These are phyloP conservation scores for Neoascia interrupta DNA, from an alignment of 2,888 invertebrate species.

Conservation along the genomic window DNA sequence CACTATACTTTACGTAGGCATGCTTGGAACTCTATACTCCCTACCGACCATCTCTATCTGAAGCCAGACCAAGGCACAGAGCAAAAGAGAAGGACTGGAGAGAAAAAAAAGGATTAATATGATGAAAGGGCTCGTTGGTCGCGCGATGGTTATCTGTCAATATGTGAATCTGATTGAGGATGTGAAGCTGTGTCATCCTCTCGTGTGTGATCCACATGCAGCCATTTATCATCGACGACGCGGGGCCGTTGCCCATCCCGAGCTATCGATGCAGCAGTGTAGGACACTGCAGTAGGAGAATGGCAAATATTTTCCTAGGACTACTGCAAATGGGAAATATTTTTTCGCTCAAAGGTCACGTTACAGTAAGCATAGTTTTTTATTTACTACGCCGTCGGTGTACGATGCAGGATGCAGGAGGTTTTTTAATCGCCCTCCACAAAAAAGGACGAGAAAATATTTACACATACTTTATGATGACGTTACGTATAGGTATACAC, in stretches of 20 bases:
- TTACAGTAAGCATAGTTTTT: conserved; percentile 43
- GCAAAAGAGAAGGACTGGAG: conserved; percentile 3
- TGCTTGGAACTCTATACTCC: no score
- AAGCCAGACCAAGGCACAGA: conserved; percentile 2
- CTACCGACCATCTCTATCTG: no score
- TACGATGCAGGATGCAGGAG: neutral
- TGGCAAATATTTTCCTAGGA: conserved; percentile 61
- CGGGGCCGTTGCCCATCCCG: conserved; percentile 1
- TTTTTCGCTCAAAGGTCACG: conserved; percentile 56
- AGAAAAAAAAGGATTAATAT: conserved; percentile 42
- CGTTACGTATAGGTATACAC: conserved; percentile 30
- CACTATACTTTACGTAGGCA: no score
- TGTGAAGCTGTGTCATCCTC: conserved; percentile 24
- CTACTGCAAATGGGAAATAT: conserved; percentile 50
- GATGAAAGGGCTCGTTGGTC: conserved; percentile 51
- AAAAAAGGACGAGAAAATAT: conserved; percentile 24
- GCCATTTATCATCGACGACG: conserved; percentile 49
- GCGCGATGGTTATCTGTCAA: conserved; percentile 56
- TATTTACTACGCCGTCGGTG: conserved; percentile 16
- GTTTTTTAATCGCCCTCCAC: neutral
- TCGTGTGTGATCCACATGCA: conserved; percentile 4
- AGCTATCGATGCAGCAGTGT: no score
- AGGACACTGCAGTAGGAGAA: neutral
- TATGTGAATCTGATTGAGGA: conserved; percentile 60
- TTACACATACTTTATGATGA: conserved; percentile 39